Base-by-base conservation (phyloP, 2,888 invertebrate genomes). In the Cerastoderma edule region DNA sequence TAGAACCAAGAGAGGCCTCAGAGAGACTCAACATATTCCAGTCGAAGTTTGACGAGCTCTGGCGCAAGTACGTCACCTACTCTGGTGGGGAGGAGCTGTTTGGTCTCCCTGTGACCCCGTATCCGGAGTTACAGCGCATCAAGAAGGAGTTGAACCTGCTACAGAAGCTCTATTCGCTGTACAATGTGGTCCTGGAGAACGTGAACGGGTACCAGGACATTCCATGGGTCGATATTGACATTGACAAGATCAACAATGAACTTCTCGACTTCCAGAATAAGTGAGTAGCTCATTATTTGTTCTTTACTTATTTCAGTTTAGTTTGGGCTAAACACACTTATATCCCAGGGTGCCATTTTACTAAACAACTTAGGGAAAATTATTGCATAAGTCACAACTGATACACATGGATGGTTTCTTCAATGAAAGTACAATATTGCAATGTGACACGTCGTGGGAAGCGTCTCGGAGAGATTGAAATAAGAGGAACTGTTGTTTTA, bases 191-290 rank as follows among this genome's bases (percentile, higher is more conserved):
- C 2, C 97, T 98, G 74, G 98, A 99, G 90, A 95, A 97, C 74
- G 98, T 99, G 69, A 98, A 96, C 93, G 97, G 98, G 90, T 99
- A 99, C 92, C 98, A 98, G 90, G 98, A 98, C 88, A 98, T 99
- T 88, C 96, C 98, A 0, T 98, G 99, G 99, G 96, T 96, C 50
- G 98, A 98, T 88, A 95, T 98, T 5, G 98, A 99, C 90, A 98
- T 99, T 83, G 98, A 99, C 92, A 97, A 98, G 92, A 99, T 99
- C 85, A 99, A 98, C 92, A 97, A 97, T 90, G 98, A 99, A 90
- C 94, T 99, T 16, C 96, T 98, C 95, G 99, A 99, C 91, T 99
- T 99, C 93, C 98, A 99, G 94, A 98, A 98, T 92, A 95, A 95
- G 95, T 96, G 91, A 84, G 85, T 72, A 30, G 16, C 8, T 56